A percentile compares a stretch with the other conserved stretches of the same genome.
Evolutionary conservation across 2,797 vertebrate species (phyloP).

Genomic region (Acipenser oxyrinchus): DNA sequence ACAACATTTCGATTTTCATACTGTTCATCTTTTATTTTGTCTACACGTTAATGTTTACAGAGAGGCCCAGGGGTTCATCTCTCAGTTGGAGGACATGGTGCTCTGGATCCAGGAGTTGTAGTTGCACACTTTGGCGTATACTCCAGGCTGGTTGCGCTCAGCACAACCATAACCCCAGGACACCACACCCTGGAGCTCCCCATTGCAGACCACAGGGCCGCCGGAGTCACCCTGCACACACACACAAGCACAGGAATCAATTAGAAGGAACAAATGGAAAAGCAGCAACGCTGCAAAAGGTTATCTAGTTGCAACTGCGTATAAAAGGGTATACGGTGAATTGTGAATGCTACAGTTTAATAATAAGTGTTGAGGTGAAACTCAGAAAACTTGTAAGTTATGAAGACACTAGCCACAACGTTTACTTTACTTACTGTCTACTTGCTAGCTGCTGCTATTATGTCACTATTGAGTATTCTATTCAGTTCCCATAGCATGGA

Average conservation of each 20-base stretch:
- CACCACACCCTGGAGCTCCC: constrained; percentile 69
- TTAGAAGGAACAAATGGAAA: constrained; percentile 3
- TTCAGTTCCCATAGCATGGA: no score
- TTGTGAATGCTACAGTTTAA: neutral
- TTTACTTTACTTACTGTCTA: neutral
- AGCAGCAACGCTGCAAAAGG: no score
- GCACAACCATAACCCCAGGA: constrained; percentile 74
- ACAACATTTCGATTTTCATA: no score
- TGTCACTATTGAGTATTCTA: no score
- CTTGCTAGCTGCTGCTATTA: no score
- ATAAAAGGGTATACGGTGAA: neutral
- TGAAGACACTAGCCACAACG: neutral
- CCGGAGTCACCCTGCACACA: constrained; percentile 65
- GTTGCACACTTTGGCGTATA: constrained; percentile 74
- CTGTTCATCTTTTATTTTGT: no score
- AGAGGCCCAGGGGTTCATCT: no score
- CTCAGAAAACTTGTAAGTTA: neutral
- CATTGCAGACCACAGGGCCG: constrained; percentile 62
- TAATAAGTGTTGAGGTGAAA: neutral
- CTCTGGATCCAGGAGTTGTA: constrained; percentile 61
- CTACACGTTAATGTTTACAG: no score
- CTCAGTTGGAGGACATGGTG: constrained; percentile 46
- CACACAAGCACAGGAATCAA: constrained; percentile 6
- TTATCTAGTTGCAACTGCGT: neutral
- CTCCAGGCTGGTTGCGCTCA: constrained; percentile 55